Evolutionary conservation across 2,888 invertebrate genomes (phyloP).

Genomic region (Tinea pellionella): DNA sequence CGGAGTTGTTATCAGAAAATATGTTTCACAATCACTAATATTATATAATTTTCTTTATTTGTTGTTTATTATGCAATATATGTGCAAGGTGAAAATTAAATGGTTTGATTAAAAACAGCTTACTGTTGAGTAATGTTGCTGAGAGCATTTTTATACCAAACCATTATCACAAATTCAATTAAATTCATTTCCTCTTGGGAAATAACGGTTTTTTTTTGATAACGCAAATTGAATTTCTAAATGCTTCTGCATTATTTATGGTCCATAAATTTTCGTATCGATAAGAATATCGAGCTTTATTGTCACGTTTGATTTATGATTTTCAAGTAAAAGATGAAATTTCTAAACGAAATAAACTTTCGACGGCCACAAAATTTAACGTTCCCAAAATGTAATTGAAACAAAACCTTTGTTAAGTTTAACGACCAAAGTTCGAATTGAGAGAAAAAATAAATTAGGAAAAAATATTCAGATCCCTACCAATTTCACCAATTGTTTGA

Average conservation of each 20-base stretch:
- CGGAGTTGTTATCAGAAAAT: no score
- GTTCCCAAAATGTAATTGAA: slow-evolving; percentile 5
- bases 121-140: no score
- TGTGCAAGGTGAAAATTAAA: no score
- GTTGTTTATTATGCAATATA: no score
- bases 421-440: slow-evolving; percentile 5
- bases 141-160: not conserved
- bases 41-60: no score
- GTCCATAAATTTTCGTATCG: slow-evolving; percentile 15
- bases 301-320: slow-evolving; percentile 13
- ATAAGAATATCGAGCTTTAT: slow-evolving; percentile 13
- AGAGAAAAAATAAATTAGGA: not conserved
- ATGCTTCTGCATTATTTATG: slow-evolving; percentile 15
- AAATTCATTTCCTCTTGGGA: slow-evolving; percentile 10
- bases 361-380: not conserved
- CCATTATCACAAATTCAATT: slow-evolving; percentile 9
- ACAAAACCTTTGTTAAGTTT: slow-evolving; percentile 8
- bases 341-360: slow-evolving; percentile 10
- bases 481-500: not conserved
- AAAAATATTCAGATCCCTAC: not conserved
- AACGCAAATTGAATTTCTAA: slow-evolving; percentile 15
- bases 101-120: no score
- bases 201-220: slow-evolving; percentile 13
- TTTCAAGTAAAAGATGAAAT: slow-evolving; percentile 9
- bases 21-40: no score